These are phyloP conservation scores for Sinella curviseta DNA, from an alignment of 1,140 invertebrate species.

Conservation along the genomic window DNA sequence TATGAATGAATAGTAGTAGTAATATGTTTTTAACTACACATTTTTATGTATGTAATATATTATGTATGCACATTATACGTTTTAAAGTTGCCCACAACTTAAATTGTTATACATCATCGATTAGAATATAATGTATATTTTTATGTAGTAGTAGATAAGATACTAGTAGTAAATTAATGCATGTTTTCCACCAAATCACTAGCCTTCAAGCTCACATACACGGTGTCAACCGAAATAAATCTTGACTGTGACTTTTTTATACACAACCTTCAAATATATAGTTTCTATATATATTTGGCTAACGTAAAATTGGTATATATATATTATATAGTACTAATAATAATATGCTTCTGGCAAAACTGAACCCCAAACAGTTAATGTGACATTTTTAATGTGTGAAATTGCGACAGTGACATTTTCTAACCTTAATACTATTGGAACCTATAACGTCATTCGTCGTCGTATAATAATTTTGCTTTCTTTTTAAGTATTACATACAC, in stretches of 20 bases:
- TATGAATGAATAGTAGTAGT: too few species aligned
- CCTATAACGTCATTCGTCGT: not conserved
- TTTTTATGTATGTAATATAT: not conserved
- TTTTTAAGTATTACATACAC: not conserved
- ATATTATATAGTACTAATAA: not conserved
- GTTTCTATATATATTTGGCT: not conserved
- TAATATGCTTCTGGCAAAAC: slow-evolving; percentile 12
- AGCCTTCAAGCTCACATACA: slow-evolving; percentile 7
- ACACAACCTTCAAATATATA: not conserved
- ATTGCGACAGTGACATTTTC: not conserved
- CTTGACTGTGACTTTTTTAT: slow-evolving; percentile 8
- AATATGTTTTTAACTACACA: too few species aligned
- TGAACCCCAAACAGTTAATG: slow-evolving; percentile 16
- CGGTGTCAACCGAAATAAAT: slow-evolving; percentile 6
- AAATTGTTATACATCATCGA: not conserved
- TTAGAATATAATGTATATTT: not conserved
- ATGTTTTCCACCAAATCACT: not conserved
- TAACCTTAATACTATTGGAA: not conserved
- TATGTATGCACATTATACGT: not conserved
- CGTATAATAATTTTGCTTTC: not conserved
- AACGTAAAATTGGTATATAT: not conserved
- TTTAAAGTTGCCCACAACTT: slow-evolving; percentile 13
- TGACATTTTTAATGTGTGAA: not conserved
- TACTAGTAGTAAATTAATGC: not conserved
- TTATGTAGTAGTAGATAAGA: too few species aligned